A percentile compares a stretch with the other conserved stretches of the same genome.
These are phyloP conservation scores for Parnassius apollo DNA, from an alignment of 2,888 invertebrate genomes.

Conservation along the genomic window DNA sequence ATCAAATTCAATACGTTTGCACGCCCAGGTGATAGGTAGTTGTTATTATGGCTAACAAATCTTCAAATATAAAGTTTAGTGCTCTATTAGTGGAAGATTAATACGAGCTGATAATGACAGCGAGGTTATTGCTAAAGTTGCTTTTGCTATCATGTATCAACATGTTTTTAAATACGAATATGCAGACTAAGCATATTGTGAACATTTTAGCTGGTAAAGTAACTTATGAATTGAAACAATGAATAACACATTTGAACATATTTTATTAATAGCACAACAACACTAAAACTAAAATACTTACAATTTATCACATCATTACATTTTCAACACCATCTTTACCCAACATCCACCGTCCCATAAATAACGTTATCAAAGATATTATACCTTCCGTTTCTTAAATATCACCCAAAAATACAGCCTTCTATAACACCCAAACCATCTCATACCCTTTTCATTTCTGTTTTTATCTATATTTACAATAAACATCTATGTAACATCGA, in stretches of 20 bases:
- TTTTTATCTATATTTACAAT: conserved; percentile 74
- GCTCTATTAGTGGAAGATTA: no score
- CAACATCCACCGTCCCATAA: conserved; percentile 45
- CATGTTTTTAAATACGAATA: no score
- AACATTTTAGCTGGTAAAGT: not conserved
- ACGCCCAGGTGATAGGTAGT: no score
- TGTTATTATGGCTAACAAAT: no score
- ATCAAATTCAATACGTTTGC: no score
- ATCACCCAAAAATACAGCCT: conserved; percentile 81
- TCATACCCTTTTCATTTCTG: conserved; percentile 57
- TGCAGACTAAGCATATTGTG: no score
- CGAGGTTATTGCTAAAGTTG: no score
- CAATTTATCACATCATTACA: conserved; percentile 73
- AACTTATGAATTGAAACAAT: conserved; percentile 37
- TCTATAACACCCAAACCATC: conserved; percentile 71
- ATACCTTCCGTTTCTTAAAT: conserved; percentile 68
- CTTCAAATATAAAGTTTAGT: no score
- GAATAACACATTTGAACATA: conserved; percentile 72
- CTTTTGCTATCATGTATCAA: no score
- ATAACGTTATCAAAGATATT: conserved; percentile 75
- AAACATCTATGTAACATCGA: conserved; percentile 81
- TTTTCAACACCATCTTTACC: conserved; percentile 46
- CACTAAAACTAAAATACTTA: conserved; percentile 71
- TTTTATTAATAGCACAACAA: conserved; percentile 81
- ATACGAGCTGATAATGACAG: no score